Evolutionary conservation across 2,888 invertebrate species (phyloP), one percentile per base, ranked within the genome.

Genomic region (Tinea pellionella): DNA sequence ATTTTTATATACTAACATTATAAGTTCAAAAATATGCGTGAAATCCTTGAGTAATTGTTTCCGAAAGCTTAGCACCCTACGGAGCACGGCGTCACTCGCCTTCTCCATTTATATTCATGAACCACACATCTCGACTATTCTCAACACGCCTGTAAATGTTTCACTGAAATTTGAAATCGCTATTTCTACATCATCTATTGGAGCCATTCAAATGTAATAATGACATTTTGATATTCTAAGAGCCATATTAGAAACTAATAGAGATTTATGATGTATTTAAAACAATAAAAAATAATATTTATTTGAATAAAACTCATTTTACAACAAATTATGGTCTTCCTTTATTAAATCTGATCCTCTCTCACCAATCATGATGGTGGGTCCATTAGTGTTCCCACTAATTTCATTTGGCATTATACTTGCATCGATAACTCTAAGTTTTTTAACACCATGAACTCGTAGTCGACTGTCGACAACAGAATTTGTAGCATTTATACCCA

Each of bases 281-380:
- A 60, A 32, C 41, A 61, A 53, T 19, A 41, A 13, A 19, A 60
- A 60, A 61, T 60, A 59, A 56, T 57, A 41, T 55, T 16, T 57
- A 41, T 55, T 16, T 55, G 59, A 51, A 60, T 61, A 62, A 37
- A 43, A 24, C 32, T 55, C 59, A 62, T 61, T 62, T 47, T 47
- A 47, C 8, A 15, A 16, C 24, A 18, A n/a, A 42, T 51, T 60
- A 60, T 69, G 62, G 59, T 69, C 70, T 66, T 90, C 84, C 71
- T 92, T 93, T 57, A 94, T 90, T 76, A 94, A 86, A 72, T 94
- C 93, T 0, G 92, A 89, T 0, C 89, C 93, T 68, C 93, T 92
- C 70, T 95, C 95, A 0, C 90, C 95, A 56, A 95, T 93, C 94
- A 95, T 95, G 12, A 93, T 91, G 0, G 89, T 88, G 0, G 94